phyloP scores from a whole-genome alignment of 1,140 invertebrate genomes.

The Trichonephila clavipes region DNA sequence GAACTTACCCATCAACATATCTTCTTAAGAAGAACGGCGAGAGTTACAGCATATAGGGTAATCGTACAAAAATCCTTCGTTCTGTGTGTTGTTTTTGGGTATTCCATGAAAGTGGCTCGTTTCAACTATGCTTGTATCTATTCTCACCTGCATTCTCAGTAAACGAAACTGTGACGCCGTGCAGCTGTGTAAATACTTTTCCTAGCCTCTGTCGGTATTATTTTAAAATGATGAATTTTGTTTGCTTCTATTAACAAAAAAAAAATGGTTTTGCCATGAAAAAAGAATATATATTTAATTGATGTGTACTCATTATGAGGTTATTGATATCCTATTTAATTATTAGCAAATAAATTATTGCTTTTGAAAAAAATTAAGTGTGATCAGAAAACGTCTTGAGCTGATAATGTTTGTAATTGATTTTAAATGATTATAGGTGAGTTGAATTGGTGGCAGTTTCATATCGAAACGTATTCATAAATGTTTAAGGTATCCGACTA shows the following conservation, averaged over 20 bases:
- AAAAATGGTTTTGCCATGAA: not conserved
- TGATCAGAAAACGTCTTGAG: too few species aligned
- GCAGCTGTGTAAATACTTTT: slow-evolving; percentile 16
- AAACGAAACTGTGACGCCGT: not conserved
- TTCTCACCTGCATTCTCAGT: slow-evolving; percentile 17
- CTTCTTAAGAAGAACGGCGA: not conserved
- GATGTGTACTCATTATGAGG: too few species aligned
- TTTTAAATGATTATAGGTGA: too few species aligned
- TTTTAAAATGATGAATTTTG: not conserved
- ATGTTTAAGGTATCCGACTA: too few species aligned
- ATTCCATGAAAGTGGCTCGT: not conserved
- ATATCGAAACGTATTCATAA: too few species aligned
- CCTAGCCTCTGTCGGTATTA: not conserved
- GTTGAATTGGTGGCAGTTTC: too few species aligned
- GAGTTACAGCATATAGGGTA: not conserved
- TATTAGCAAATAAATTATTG: too few species aligned
- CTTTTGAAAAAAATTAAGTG: too few species aligned
- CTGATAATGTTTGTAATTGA: too few species aligned
- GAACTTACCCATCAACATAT: slow-evolving; percentile 7
- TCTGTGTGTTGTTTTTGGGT: not conserved
- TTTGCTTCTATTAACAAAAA: not conserved
- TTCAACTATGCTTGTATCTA: not conserved
- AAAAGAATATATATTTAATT: too few species aligned
- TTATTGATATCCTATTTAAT: too few species aligned
- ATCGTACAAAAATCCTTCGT: not conserved